phyloP scores from a whole-genome alignment of 2,797 vertebrate genomes.

The Oophaga sylvatica region DNA sequence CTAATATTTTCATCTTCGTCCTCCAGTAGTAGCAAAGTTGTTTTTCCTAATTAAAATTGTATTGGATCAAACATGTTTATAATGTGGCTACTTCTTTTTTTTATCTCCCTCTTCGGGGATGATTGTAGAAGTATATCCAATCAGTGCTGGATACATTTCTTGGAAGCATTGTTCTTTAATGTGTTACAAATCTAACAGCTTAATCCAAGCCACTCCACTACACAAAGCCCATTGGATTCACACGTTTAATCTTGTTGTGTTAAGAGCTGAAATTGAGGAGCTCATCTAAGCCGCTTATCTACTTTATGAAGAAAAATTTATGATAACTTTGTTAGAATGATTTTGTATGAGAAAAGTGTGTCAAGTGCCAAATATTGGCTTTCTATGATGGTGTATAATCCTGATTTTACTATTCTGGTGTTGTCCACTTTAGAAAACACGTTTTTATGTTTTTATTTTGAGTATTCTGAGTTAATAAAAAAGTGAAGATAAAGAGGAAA shows the following conservation, averaged over 20 bases:
- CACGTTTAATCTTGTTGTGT: conserved; percentile 31
- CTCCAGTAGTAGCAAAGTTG: neutral
- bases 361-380: neutral
- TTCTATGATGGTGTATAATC: neutral
- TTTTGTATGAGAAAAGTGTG: neutral
- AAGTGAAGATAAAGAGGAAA: neutral
- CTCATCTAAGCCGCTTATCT: conserved; percentile 29
- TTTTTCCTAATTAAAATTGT: neutral
- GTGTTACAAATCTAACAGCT: conserved; percentile 9
- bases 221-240: conserved; percentile 21
- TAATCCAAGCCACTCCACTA: conserved; percentile 7
- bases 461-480: too few relatives aligned
- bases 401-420: too few relatives aligned
- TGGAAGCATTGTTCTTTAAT: neutral
- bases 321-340: conserved; percentile 1
- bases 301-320: neutral
- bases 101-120: neutral
- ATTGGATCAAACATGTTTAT: neutral
- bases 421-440: too few relatives aligned
- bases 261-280: neutral
- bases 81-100: neutral
- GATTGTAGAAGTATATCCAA: neutral
- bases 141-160: neutral
- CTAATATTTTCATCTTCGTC: neutral
- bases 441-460: too few relatives aligned